Percentiles rank a stretch among this genome's conserved stretches.
Evolutionary conservation across 2,113 vertebrate genomes (phyloP).

Genomic region (Pomatostomus ruficeps): DNA sequence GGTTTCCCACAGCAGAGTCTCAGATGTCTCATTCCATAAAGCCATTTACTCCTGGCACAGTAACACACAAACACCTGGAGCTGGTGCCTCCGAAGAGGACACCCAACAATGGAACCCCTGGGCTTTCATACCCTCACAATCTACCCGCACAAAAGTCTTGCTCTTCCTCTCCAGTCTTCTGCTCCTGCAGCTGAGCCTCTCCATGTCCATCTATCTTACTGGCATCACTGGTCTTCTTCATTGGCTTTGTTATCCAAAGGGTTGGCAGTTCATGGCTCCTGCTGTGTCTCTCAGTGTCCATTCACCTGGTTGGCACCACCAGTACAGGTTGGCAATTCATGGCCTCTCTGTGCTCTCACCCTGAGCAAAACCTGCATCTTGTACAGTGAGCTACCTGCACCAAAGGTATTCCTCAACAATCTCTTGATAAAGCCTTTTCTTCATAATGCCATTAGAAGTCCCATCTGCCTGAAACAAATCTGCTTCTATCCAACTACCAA

Average conservation of each 20-base stretch:
- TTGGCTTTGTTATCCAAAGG: neutral
- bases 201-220: neutral
- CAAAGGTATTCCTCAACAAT: neutral
- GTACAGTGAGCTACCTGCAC: neutral
- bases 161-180: neutral
- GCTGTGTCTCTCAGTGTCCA: neutral
- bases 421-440: neutral
- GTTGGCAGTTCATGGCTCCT: neutral
- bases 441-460: neutral
- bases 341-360: neutral
- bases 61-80: neutral
- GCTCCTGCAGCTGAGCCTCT: neutral
- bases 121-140: neutral
- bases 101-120: neutral
- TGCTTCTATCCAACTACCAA: neutral
- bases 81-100: neutral
- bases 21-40: neutral
- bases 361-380: neutral
- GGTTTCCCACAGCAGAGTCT: neutral
- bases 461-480: neutral
- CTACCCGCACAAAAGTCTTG: fast-evolving
- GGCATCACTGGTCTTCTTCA: neutral
- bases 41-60: neutral
- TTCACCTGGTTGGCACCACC: neutral
- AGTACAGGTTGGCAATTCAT: neutral